Base-by-base conservation (phyloP, 2,797 vertebrate genomes). In the Anomalospiza imberbis region DNA sequence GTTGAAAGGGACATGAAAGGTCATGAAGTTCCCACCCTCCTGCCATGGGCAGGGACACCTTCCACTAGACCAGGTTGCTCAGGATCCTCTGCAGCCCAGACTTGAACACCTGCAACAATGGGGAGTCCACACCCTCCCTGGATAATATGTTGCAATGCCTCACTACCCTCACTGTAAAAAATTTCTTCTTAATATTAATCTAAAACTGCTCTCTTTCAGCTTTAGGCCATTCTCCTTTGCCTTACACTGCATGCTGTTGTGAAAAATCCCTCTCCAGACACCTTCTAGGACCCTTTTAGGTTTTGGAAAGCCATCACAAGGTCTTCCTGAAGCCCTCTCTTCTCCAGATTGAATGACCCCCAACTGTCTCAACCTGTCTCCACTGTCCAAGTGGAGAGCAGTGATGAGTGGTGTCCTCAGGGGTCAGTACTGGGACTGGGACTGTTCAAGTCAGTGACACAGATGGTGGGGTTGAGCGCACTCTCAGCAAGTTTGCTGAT, bases 391-490 rank as follows among this genome's bases (percentile, higher is more conserved):
- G 24, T 11, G 22, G 32, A 38, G 29, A 36, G 17, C 26, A 44
- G 38, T 11, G 28, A 11, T 1, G 2, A 38, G 47, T 19, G 54
- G 15, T 45, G 38, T 36, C 26, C 45, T 44, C n/a, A 18, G 28
- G 15, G 38, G 15, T 53, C 22, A 13, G 20, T 28, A 2, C 0
- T 22, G 38, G 32, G 21, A 1, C 15, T 36, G 32, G 12, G 8
- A 36, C 38, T 58, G 44, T 44, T 22, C 32, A 15, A 44, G 38
- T 16, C 0, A 4, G 45, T 44, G 38, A 32, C 38, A 32, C 0
- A 0, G 15, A 5, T 53, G 13, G 26, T 10, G 32, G 26, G 15
- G 7, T 2, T 3, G 6, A 36, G 53, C 10, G 26, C 13, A 2
- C 36, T 5, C 13, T 3, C 71, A 84, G 44, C 17, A 22, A 7